These are phyloP conservation scores for Rhinogobio ventralis DNA, from an alignment of 2,797 vertebrate species.

Conservation along the genomic window DNA sequence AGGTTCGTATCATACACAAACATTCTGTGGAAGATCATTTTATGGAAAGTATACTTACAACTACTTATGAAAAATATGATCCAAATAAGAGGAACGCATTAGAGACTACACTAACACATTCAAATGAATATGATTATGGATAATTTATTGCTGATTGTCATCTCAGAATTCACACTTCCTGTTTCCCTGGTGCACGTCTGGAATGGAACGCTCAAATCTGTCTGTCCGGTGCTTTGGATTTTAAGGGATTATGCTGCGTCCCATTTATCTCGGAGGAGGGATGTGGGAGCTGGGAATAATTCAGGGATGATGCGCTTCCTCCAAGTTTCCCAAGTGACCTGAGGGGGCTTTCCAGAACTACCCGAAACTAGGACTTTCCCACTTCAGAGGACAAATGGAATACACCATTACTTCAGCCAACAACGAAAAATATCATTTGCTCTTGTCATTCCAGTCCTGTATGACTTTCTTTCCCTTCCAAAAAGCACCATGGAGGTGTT, in stretches of 20 bases:
- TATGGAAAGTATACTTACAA: background rate
- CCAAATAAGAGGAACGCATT: background rate
- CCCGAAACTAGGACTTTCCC: background rate
- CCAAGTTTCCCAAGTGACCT: background rate
- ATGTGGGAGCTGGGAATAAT: background rate
- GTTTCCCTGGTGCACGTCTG: background rate
- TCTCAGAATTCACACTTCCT: background rate
- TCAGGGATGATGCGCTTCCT: background rate
- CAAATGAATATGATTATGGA: background rate
- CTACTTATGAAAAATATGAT: background rate
- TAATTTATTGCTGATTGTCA: background rate
- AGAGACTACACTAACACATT: background rate
- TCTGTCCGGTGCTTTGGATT: background rate
- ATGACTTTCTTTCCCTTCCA: background rate
- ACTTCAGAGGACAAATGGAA: background rate
- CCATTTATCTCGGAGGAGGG: background rate
- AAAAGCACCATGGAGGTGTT: background rate
- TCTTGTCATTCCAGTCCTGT: background rate
- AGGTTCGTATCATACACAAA: background rate
- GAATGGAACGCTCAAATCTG: background rate
- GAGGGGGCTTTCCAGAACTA: background rate
- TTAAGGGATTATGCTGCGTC: background rate
- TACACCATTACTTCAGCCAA: background rate
- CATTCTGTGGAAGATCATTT: background rate
- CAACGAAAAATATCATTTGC: background rate